Conservation (phyloP, 2,888 invertebrate genomes). For the Thereva nobilitata region DNA sequence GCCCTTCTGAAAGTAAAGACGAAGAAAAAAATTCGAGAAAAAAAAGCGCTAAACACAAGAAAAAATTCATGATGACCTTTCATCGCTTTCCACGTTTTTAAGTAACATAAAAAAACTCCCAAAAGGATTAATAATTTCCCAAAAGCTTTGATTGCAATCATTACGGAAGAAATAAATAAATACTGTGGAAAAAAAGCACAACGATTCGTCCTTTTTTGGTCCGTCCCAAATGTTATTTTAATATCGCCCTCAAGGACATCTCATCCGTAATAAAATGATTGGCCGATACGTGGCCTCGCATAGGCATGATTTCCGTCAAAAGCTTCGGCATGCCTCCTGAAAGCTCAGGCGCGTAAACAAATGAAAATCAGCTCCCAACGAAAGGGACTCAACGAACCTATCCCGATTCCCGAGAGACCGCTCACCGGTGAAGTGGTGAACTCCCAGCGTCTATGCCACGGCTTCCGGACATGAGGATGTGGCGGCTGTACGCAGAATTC, state of each 20-base stretch:
- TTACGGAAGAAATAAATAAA: not conserved
- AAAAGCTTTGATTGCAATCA: too few relatives aligned
- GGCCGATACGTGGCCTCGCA: slow-evolving; percentile 44
- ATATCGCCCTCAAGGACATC: slow-evolving; percentile 45
- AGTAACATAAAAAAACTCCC: too few relatives aligned
- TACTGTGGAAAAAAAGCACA: slow-evolving; percentile 4
- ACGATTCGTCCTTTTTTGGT: slow-evolving; percentile 33
- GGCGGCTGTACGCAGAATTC: not conserved
- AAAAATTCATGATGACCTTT: too few relatives aligned
- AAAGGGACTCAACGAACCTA: slow-evolving; percentile 14
- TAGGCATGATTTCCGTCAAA: slow-evolving; percentile 44
- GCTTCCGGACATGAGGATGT: slow-evolving; percentile 7
- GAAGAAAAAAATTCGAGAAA: too few relatives aligned
- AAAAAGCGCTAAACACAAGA: too few relatives aligned
- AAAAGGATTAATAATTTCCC: too few relatives aligned
- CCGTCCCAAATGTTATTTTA: slow-evolving; percentile 46
- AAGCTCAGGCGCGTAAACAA: slow-evolving; percentile 32
- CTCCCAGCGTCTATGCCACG: slow-evolving; percentile 13
- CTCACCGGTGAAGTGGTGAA: slow-evolving; percentile 18
- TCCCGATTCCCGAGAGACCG: slow-evolving; percentile 28
- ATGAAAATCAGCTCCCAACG: slow-evolving; percentile 29
- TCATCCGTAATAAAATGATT: slow-evolving; percentile 46
- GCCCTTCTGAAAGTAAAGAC: too few relatives aligned
- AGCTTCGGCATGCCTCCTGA: slow-evolving; percentile 37
- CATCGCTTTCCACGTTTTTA: too few relatives aligned